Evolutionary conservation across 2,888 invertebrate species (phyloP).

Genomic region (Oligia latruncula): DNA sequence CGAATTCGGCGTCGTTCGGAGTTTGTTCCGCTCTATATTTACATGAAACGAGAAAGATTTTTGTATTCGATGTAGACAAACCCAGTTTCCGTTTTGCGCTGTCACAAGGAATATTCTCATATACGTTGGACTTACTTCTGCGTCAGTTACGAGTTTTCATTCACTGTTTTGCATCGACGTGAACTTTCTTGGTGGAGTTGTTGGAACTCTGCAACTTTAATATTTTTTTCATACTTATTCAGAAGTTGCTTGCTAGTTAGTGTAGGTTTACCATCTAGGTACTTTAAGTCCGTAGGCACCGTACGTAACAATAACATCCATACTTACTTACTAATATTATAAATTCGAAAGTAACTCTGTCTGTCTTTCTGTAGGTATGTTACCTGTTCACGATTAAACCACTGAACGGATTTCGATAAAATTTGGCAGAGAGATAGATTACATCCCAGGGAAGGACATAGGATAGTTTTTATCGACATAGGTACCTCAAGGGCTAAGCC

Average conservation of each 20-base stretch:
- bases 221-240: conserved; percentile 34
- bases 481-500: too few relatives aligned
- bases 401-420: too few relatives aligned
- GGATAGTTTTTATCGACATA: too few relatives aligned
- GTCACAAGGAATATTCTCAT: conserved; percentile 70
- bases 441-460: too few relatives aligned
- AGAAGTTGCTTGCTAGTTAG: conserved; percentile 40
- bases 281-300: conserved; percentile 7
- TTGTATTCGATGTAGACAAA: conserved; percentile 79
- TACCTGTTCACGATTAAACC: too few relatives aligned
- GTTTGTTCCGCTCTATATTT: conserved; percentile 85
- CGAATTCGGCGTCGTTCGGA: conserved; percentile 81
- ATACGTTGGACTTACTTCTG: conserved; percentile 48
- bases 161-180: conserved; percentile 56
- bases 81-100: conserved; percentile 71
- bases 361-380: too few relatives aligned
- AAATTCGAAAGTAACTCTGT: too few relatives aligned
- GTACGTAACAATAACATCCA: neutral
- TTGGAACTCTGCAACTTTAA: conserved; percentile 30
- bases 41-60: conserved; percentile 83
- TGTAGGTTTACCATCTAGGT: neutral
- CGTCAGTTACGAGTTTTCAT: conserved; percentile 52
- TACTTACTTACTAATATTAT: too few relatives aligned
- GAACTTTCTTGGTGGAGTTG: conserved; percentile 41
- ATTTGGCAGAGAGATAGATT: too few relatives aligned